Percentiles rank a stretch among this genome's conserved stretches.
phyloP scores from a whole-genome alignment of 2,113 vertebrate genomes.

The Callaeas wilsoni region DNA sequence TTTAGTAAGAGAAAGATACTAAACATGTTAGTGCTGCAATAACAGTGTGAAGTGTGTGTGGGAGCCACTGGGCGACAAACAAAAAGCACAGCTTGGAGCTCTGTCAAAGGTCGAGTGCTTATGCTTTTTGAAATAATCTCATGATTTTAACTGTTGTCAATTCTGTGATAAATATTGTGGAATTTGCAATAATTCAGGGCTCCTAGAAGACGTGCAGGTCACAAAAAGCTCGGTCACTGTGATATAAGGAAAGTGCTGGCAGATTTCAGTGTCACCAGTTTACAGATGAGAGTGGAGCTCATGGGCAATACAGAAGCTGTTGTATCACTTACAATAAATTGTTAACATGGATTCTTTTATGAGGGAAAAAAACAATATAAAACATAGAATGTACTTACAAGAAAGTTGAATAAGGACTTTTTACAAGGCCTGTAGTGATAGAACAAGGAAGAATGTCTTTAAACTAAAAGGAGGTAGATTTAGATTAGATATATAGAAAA shows the following conservation, averaged over 20 bases:
- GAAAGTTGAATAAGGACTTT: not conserved
- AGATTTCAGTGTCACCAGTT: not conserved
- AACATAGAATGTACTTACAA: not conserved
- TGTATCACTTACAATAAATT: not conserved
- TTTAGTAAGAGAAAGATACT: not conserved
- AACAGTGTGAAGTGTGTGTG: not conserved
- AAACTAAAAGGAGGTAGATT: not conserved
- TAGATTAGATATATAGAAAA: not conserved
- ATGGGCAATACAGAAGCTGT: not conserved
- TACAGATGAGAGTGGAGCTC: not conserved
- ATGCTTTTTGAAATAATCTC: not conserved
- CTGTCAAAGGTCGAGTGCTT: not conserved
- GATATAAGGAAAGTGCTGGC: accelerated
- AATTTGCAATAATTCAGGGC: not conserved
- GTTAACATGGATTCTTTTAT: not conserved
- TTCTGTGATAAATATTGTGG: not conserved
- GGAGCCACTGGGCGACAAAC: not conserved
- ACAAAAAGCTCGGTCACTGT: not conserved
- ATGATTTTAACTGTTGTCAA: not conserved
- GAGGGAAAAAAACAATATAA: not conserved
- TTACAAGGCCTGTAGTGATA: not conserved
- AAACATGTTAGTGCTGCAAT: not conserved
- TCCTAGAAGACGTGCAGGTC: not conserved
- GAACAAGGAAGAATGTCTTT: not conserved
- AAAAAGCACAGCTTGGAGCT: not conserved